Evolutionary conservation across 1,140 invertebrate genomes (phyloP), one percentile per base, ranked within the genome.

Genomic region (Stratiolaelaps scimitus): DNA sequence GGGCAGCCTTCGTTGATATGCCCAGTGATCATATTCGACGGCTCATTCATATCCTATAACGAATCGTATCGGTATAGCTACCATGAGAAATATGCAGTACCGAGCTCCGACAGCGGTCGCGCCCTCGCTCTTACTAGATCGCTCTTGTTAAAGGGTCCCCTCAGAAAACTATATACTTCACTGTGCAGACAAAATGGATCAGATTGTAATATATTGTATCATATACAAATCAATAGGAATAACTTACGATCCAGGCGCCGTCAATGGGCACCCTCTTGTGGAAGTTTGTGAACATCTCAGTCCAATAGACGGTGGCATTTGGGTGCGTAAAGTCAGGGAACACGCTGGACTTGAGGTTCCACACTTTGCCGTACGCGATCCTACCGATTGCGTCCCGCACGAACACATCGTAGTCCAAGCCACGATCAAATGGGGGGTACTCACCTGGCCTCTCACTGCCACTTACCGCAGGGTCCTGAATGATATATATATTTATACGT

Each of bases 251-350:
- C 74, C 74, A 75, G 7, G 75, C 65, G 10, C 71, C 72, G 67
- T 75, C 74, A 65, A 69, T 74, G 43, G 69, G 67, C 19, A 79
- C 45, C 7, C 67, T 69, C 2, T 77, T 67, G n/a, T 74, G 68
- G 48, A 76, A 76, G 45, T 75, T 71, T 15, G 64, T 65, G 29
- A 75, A 72, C 67, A 73, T 72, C 30, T 73, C 70, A 17, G 70
- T 72, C 76, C 75, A 77, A 69, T 74, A 77, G 5, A 70, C 46
- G 17, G 67, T 26, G 1, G 74, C 68, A 45, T 71, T 71, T 7
- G 73, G 72, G 64, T 70, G 69, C n/a, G 72, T 74, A 65, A 76
- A 77, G 68, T 77, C 76, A 23, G 75, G 74, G 66, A 71, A 75
- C 30, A 68, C 68, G 1, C 72, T 72, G 5, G 71, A 69, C 0